Evolutionary conservation across 2,888 invertebrate genomes (phyloP), one percentile per base, ranked within the genome.

Genomic region (Plutella xylostella): DNA sequence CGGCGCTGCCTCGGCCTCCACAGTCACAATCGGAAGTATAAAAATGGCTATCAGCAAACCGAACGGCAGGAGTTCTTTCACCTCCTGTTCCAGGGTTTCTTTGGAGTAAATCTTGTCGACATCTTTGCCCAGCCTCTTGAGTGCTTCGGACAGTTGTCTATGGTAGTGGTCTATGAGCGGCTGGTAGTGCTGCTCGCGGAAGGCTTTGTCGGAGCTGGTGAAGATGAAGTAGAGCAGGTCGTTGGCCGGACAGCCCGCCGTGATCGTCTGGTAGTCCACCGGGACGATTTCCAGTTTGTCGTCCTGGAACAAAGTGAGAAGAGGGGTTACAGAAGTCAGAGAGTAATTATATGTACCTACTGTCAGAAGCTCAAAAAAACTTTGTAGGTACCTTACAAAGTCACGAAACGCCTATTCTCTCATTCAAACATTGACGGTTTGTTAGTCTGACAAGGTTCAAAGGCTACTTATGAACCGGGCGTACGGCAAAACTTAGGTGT

Each of bases 201-300:
- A 75, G 48, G 60, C 48, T 31, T 61, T 61, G 51, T 74, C 75
- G 0, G 75, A 61, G 20, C 74, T 67, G 2, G 65, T 53, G 54
- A 69, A 65, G 43, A 76, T 63, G 50, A 76, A 68, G 57, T 74
- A 74, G 12, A 75, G 45, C 7, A 78, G 60, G 51, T 77, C 77
- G 0, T 56, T 48, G n/a, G 65, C 52, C 0, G 64, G 65, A 33
- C 65, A 58, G 5, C 68, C 68, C 0, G 58, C 57, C 45, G 66
- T 64, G 6, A 76, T 45, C 1, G 72, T 69, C 51, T 78, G 78
- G 37, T 67, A 69, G 50, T 78, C 77, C 15, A 78, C 59, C 1
- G 65, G 52, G 11, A 65, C 57, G n/a, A 66, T 50, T 4, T 65
- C 51, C 0, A 68, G 28, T 1, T 45, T 49, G 3, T 63, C 64